phyloP scores from a whole-genome alignment of 2,113 vertebrate genomes.

The Otolemur garnettii region DNA sequence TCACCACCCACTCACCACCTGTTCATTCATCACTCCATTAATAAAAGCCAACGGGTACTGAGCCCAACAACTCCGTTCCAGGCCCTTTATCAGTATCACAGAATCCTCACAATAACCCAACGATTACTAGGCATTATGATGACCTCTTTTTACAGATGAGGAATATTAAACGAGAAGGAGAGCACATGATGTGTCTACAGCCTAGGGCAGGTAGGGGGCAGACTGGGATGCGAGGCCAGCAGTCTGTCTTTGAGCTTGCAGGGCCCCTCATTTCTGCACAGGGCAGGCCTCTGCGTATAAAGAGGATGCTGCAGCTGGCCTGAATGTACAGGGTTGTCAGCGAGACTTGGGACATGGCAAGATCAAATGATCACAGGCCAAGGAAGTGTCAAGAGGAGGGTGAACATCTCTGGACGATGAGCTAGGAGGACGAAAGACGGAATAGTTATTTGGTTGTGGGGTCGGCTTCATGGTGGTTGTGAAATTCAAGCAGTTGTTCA shows the following conservation, averaged over 20 bases:
- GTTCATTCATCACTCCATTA: rapidly evolving
- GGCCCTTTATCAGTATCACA: rapidly evolving
- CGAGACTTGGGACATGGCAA: not conserved
- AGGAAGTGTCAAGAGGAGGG: not conserved
- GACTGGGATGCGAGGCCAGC: no score
- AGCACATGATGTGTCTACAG: rapidly evolving
- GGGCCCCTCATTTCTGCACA: not conserved
- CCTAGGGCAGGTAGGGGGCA: not conserved
- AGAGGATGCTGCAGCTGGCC: not conserved
- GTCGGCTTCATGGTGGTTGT: not conserved
- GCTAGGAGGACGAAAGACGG: not conserved
- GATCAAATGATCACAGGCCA: rapidly evolving
- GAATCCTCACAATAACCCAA: not conserved
- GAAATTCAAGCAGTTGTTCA: not conserved
- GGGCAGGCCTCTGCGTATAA: rapidly evolving
- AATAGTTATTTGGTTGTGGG: not conserved
- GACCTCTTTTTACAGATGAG: not conserved
- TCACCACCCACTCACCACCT: rapidly evolving
- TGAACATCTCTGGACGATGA: not conserved
- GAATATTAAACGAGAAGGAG: not conserved
- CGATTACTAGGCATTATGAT: not conserved
- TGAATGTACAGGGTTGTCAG: rapidly evolving
- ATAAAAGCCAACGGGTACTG: rapidly evolving
- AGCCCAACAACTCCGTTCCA: not conserved
- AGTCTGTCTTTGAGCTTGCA: rapidly evolving